phyloP scores from a whole-genome alignment of 2,113 vertebrate genomes.

The Pungitius pungitius region DNA sequence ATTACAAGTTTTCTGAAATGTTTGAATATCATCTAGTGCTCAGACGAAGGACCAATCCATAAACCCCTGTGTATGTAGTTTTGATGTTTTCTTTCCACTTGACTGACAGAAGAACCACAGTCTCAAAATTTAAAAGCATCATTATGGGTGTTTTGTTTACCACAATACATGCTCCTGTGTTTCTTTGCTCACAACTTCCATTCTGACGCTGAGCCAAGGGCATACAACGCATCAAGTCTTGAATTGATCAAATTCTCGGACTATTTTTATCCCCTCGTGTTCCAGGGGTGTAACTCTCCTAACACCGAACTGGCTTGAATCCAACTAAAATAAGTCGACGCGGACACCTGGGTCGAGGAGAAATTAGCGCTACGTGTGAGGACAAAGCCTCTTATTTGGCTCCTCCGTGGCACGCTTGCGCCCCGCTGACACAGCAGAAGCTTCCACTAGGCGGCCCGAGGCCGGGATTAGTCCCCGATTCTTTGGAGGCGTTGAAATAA shows the following conservation, averaged over 20 bases:
- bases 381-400: constrained; percentile 69
- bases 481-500: constrained; percentile 66
- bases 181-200: not conserved
- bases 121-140: not conserved
- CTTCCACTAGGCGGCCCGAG: constrained; percentile 57
- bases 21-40: not conserved
- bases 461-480: constrained; percentile 67
- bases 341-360: constrained; percentile 59
- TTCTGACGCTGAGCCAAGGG: not conserved
- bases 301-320: constrained; percentile 40
- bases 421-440: constrained; percentile 50
- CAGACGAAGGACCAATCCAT: not conserved
- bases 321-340: constrained; percentile 25
- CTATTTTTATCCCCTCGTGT: constrained; percentile 27
- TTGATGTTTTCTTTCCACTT: not conserved
- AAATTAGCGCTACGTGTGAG: constrained; percentile 58
- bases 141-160: not conserved
- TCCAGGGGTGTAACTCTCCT: constrained; percentile 29
- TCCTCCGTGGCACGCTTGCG: constrained; percentile 43
- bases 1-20: not conserved
- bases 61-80: not conserved
- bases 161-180: not conserved
- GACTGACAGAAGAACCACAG: not conserved
- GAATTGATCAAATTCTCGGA: constrained; percentile 11
- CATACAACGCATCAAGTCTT: not conserved